phyloP scores from a whole-genome alignment of 2,888 invertebrate genomes.

The Zygaena filipendulae region DNA sequence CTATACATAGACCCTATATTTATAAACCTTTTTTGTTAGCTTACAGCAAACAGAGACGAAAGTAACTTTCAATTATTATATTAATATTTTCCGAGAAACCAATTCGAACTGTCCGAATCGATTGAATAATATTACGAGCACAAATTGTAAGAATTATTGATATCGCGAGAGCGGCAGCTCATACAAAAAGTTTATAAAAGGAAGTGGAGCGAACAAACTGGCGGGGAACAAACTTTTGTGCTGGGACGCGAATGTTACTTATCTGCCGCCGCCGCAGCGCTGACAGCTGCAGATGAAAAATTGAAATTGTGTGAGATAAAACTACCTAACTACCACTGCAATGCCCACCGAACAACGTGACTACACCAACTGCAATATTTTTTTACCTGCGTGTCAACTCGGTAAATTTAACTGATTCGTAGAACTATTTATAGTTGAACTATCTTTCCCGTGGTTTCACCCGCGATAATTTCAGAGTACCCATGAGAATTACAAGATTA shows the following conservation, averaged over 20 bases:
- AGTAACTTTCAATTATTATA: no score
- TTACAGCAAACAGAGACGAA: no score
- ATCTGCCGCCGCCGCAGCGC: constrained; percentile 55
- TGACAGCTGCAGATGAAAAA: constrained; percentile 69
- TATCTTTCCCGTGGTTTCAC: no score
- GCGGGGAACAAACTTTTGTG: constrained; percentile 56
- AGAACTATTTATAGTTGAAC: no score
- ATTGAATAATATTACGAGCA: constrained; percentile 5
- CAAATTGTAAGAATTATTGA: constrained; percentile 61
- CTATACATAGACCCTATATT: no score
- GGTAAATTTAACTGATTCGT: no score
- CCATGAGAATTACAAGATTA: no score
- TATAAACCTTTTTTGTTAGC: no score
- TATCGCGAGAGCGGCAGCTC: constrained; percentile 39
- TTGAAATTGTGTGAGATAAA: constrained; percentile 69
- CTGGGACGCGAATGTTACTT: constrained; percentile 58
- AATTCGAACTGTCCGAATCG: no score
- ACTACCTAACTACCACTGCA: constrained; percentile 59
- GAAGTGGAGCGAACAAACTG: constrained; percentile 63
- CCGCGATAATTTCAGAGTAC: no score
- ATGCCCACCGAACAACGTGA: constrained; percentile 49
- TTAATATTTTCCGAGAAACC: no score
- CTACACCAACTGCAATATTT: constrained; percentile 21
- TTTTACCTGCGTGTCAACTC: no score
- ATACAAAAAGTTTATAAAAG: constrained; percentile 63